A percentile compares a stretch with the other conserved stretches of the same genome.
These are phyloP conservation scores for Coenobita brevimanus DNA, from an alignment of 1,140 invertebrate species.

Conservation along the genomic window DNA sequence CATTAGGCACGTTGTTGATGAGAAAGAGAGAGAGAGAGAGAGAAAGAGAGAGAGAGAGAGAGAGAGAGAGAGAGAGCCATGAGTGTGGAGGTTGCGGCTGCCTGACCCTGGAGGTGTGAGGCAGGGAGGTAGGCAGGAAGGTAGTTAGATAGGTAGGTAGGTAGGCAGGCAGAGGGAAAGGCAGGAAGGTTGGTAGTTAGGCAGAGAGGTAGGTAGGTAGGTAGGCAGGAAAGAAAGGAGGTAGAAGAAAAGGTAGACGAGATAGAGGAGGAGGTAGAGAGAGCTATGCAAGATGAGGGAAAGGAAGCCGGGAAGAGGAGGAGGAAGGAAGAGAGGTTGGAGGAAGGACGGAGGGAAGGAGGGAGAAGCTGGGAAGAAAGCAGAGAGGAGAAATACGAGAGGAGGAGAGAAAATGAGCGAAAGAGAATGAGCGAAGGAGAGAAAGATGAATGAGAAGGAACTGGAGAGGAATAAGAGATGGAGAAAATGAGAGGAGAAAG, in stretches of 20 bases:
- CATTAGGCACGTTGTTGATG: too few species aligned
- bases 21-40: not conserved
- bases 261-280: not conserved
- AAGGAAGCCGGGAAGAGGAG: not conserved
- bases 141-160: too few species aligned
- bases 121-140: too few species aligned
- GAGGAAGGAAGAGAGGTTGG: not conserved
- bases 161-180: too few species aligned
- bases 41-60: not conserved
- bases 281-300: not conserved
- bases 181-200: too few species aligned
- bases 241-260: not conserved
- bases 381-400: not conserved
- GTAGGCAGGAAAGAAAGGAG: too few species aligned
- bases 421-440: not conserved
- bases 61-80: too few species aligned
- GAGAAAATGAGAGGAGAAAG: too few species aligned
- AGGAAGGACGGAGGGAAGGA: not conserved
- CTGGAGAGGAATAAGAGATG: too few species aligned
- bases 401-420: not conserved
- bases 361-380: not conserved
- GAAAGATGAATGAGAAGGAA: too few species aligned
- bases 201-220: too few species aligned
- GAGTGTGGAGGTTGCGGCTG: not conserved
- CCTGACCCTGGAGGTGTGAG: not conserved